Evolutionary conservation across 35 echinoderm and acorn worm species (phyloP).

Genomic region (Apostichopus parvimensis): DNA sequence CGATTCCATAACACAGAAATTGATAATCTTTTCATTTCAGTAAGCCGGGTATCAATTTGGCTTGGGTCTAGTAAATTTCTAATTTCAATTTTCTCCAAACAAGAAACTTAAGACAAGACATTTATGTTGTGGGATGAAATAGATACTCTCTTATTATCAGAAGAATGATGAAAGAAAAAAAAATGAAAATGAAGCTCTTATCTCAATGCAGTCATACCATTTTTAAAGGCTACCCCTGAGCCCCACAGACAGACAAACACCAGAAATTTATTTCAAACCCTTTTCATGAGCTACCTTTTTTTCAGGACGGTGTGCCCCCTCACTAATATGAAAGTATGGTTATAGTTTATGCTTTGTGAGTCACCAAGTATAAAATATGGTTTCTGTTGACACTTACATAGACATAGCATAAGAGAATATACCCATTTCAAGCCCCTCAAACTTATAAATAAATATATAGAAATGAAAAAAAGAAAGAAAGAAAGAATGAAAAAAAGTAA

Average conservation of each 20-base stretch:
- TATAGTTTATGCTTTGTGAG: constrained; percentile 50
- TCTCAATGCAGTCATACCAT: not conserved
- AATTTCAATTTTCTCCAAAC: not conserved
- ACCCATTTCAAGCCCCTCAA: constrained; percentile 46
- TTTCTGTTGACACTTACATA: constrained; percentile 47
- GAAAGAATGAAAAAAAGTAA: not conserved
- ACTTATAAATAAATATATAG: constrained; percentile 54
- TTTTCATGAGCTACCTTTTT: constrained; percentile 14
- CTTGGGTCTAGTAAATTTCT: constrained; percentile 9
- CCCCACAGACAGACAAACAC: constrained; percentile 49
- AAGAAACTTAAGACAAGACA: constrained; percentile 4
- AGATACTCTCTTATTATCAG: constrained; percentile 32
- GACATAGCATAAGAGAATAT: constrained; percentile 33
- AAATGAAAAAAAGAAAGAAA: constrained; percentile 20
- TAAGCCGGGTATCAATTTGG: not conserved
- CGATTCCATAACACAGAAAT: not conserved
- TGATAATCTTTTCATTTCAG: not conserved
- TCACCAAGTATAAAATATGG: constrained; percentile 52
- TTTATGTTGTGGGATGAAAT: constrained; percentile 28
- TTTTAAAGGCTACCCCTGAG: constrained; percentile 29
- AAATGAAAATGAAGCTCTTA: not conserved
- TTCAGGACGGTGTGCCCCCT: constrained; percentile 38
- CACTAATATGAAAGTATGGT: constrained; percentile 55
- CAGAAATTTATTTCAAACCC: constrained; percentile 35
- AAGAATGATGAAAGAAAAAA: not conserved